These are phyloP conservation scores for Lepeophtheirus nordmannii DNA, from an alignment of 2,888 invertebrate genomes.

Conservation along the genomic window DNA sequence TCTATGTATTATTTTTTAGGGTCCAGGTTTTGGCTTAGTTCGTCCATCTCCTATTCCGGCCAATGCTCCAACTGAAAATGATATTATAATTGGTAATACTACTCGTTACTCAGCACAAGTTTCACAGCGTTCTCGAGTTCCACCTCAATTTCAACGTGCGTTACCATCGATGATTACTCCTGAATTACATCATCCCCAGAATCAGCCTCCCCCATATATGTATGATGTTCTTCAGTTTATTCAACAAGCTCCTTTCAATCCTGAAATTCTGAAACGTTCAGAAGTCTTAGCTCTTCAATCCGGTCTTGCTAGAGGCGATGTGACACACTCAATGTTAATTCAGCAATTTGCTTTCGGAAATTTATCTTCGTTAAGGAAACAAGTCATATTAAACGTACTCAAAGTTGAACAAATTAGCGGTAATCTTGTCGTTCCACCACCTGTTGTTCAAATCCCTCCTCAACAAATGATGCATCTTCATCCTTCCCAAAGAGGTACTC, in stretches of 20 bases:
- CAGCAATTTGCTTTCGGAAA: neutral
- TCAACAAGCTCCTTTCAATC: neutral
- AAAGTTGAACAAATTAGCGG: neutral
- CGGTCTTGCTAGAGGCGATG: neutral
- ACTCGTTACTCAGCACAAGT: neutral
- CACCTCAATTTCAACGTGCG: neutral
- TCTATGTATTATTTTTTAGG: neutral
- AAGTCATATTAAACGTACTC: neutral
- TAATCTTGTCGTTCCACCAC: neutral
- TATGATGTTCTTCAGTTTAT: neutral
- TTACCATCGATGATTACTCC: neutral
- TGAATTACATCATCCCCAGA: no score
- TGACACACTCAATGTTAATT: neutral
- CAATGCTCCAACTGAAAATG: conserved; percentile 29
- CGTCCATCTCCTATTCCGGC: conserved; percentile 20
- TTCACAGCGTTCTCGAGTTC: neutral
- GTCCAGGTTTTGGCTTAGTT: conserved; percentile 16
- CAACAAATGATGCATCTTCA: neutral
- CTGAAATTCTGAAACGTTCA: neutral
- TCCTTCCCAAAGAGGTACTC: no score
- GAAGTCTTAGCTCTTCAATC: neutral
- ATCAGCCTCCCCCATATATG: neutral
- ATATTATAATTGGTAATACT: conserved; percentile 27
- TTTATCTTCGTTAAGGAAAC: neutral
- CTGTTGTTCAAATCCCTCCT: neutral